A percentile compares a stretch with the other conserved stretches of the same genome.
These are phyloP conservation scores for Nomada ferruginata DNA, from an alignment of 2,888 invertebrate species.

Conservation along the genomic window DNA sequence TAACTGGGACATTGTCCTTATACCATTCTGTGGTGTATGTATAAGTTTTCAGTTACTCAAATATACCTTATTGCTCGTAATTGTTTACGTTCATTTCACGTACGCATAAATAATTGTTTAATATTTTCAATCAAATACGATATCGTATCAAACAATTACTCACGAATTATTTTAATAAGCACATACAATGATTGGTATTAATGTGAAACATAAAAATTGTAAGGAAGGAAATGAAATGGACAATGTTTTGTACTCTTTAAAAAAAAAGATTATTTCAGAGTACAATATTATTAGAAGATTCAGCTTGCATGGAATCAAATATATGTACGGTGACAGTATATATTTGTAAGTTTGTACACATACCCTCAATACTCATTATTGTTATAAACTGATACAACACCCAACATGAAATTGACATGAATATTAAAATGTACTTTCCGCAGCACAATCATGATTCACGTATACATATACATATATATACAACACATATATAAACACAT, in stretches of 20 bases:
- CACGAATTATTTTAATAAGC: constrained; percentile 50
- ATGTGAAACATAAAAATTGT: constrained; percentile 57
- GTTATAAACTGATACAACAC: constrained; percentile 73
- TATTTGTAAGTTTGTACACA: constrained; percentile 75
- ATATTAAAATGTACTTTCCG: constrained; percentile 72
- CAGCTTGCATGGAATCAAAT: constrained; percentile 54
- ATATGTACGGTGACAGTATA: constrained; percentile 70
- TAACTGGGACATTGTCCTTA: constrained; percentile 65
- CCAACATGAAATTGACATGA: constrained; percentile 71
- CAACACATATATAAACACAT: constrained; percentile 23
- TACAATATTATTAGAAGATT: constrained; percentile 54
- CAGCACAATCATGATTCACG: constrained; percentile 66
- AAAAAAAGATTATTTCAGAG: constrained; percentile 50
- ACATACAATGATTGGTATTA: constrained; percentile 68
- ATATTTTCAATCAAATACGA: constrained; percentile 43
- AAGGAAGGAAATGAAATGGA: constrained; percentile 62
- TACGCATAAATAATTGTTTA: constrained; percentile 51
- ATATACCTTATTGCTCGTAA: constrained; percentile 53
- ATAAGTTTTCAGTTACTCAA: constrained; percentile 48
- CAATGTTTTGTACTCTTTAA: constrained; percentile 61
- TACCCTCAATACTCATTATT: constrained; percentile 71
- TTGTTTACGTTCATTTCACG: constrained; percentile 49
- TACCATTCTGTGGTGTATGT: constrained; percentile 65
- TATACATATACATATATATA: constrained; percentile 38
- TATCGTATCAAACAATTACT: constrained; percentile 61